Conservation (phyloP, 2,113 vertebrate genomes). For the Myotis yumanensis region DNA sequence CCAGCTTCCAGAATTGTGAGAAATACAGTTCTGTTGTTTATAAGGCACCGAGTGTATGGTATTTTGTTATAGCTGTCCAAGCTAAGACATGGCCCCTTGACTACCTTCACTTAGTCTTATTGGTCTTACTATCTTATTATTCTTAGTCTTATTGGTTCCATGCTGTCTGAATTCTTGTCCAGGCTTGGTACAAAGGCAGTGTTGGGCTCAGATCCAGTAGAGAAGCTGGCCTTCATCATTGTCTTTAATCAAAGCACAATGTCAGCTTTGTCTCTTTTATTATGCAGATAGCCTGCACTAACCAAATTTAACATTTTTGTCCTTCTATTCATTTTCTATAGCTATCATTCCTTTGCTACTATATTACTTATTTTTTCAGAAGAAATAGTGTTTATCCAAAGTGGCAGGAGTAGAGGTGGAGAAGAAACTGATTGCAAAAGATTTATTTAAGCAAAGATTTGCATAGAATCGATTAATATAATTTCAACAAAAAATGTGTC, state of each 20-base stretch:
- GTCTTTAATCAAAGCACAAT: slow-evolving; percentile 62
- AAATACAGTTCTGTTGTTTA: neutral
- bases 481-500: neutral
- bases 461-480: slow-evolving; percentile 28
- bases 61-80: neutral
- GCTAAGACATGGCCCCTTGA: neutral
- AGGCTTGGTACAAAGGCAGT: slow-evolving; percentile 38
- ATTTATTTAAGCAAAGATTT: slow-evolving; percentile 43
- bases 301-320: slow-evolving; percentile 70
- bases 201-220: slow-evolving; percentile 37
- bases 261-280: slow-evolving; percentile 64
- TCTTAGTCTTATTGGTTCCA: neutral
- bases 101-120: neutral
- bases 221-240: slow-evolving; percentile 50
- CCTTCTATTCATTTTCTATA: slow-evolving; percentile 49
- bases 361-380: slow-evolving; percentile 23
- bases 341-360: slow-evolving; percentile 32
- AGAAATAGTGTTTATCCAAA: neutral
- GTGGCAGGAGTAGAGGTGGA: neutral
- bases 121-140: neutral
- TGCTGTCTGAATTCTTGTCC: slow-evolving; percentile 39
- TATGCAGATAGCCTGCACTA: slow-evolving; percentile 30
- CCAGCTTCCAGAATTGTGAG: neutral
- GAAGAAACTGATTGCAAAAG: slow-evolving; percentile 25
- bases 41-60: neutral